A percentile compares a stretch with the other conserved stretches of the same genome.
Evolutionary conservation across 2,113 vertebrate genomes (phyloP).

Genomic region (Laticauda laticaudata): DNA sequence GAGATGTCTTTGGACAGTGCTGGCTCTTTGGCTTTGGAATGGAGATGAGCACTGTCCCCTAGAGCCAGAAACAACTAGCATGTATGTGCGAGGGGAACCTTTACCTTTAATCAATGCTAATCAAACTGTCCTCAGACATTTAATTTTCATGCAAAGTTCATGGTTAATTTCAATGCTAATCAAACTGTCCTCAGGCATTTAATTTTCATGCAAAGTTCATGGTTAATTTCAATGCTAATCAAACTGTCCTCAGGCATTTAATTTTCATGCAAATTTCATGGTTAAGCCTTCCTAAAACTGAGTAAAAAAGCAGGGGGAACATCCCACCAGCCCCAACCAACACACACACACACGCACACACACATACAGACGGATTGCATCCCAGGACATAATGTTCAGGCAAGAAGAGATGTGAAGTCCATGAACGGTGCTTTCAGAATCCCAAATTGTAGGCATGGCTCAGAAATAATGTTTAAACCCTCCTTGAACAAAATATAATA

Average conservation of each 20-base stretch:
- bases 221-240: background rate
- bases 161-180: background rate
- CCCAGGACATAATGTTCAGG: background rate
- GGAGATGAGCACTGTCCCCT: too few relatives aligned
- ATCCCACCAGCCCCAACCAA: background rate
- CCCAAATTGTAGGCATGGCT: background rate
- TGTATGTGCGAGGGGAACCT: too few relatives aligned
- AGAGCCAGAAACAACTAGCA: too few relatives aligned
- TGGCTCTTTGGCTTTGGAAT: too few relatives aligned
- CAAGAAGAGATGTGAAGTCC: background rate
- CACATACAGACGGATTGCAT: background rate
- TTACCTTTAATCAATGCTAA: too few relatives aligned
- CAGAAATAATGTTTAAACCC: background rate
- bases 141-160: background rate
- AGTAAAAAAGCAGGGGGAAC: background rate
- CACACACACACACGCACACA: background rate
- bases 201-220: too few relatives aligned
- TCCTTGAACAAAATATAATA: background rate
- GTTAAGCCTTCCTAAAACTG: background rate
- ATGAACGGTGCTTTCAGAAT: background rate
- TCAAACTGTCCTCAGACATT: background rate
- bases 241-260: background rate
- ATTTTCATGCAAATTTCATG: background rate
- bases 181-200: too few relatives aligned
- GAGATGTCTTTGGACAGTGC: too few relatives aligned